These are phyloP conservation scores for Nematostella vectensis DNA, from an alignment of 92 coral and sea anemone genomes.

Conservation along the genomic window DNA sequence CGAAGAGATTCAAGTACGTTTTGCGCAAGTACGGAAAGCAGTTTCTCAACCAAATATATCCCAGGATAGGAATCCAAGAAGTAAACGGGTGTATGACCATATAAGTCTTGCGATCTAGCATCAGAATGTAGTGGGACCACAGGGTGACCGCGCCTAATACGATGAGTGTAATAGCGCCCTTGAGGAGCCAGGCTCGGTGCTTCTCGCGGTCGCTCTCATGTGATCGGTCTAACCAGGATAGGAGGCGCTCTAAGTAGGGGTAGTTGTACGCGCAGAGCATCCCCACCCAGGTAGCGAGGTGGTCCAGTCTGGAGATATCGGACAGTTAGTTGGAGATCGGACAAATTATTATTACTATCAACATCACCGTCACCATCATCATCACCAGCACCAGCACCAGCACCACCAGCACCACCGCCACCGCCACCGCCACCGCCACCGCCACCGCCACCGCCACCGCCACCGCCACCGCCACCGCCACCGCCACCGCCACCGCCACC, in stretches of 20 bases:
- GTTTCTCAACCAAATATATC: slow-evolving; percentile 83
- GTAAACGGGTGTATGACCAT: slow-evolving; percentile 73
- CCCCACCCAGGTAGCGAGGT: slow-evolving; percentile 88
- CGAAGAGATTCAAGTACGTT: slow-evolving; percentile 72
- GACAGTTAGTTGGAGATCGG: neutral
- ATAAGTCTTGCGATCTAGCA: slow-evolving; percentile 56
- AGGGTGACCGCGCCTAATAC: slow-evolving; percentile 41
- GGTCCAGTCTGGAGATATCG: slow-evolving; percentile 70
- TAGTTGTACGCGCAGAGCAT: slow-evolving; percentile 96
- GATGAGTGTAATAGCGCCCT: slow-evolving; percentile 49
- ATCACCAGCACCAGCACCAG: too few species aligned
- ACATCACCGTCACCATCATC: too few species aligned
- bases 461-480: too few species aligned
- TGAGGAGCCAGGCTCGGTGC: slow-evolving; percentile 27
- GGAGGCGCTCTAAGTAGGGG: slow-evolving; percentile 81
- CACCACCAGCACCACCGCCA: too few species aligned
- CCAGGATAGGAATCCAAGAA: slow-evolving; percentile 69
- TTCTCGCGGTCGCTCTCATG: slow-evolving; percentile 58
- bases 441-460: too few species aligned
- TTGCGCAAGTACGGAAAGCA: slow-evolving; percentile 66
- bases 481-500: too few species aligned
- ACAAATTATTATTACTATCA: neutral
- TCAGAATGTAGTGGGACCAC: slow-evolving; percentile 76
- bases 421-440: too few species aligned
- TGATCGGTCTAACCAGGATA: slow-evolving; percentile 59